Base-by-base conservation (phyloP, 37 sponge, comb jelly and placozoan species). In the Axinella damicornis region DNA sequence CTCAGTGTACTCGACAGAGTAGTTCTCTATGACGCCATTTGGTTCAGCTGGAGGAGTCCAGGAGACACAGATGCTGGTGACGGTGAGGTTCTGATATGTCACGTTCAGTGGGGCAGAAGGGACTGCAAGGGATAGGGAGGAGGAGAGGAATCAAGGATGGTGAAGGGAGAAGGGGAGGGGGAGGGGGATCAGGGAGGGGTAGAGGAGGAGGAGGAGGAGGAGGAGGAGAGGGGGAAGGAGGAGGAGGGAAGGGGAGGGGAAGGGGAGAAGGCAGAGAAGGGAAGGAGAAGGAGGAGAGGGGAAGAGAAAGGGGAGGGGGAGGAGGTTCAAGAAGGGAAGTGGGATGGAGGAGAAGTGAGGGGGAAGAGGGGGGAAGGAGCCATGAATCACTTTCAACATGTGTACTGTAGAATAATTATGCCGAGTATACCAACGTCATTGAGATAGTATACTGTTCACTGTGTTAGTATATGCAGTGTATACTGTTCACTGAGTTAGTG, bases 21-120 rank as follows among this genome's bases (percentile, higher is more conserved):
- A 89, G 17, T n/a, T 9, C 1, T 24, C 17, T 33, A 89, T 73
- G 37, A 79, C 24, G 28, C 91, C 91, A 85, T 90, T 90, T 16
- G 80, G 80, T 9, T 12, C 21, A 16, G 21, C 33, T 57, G 87
- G 87, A 25, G 71, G 61, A n/a, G 55, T 30, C 87, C 87, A 86
- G n/a, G 41, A 57, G 30, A 86, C 46, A 27, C 22, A 33, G 57
- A 77, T 67, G 30, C 62, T 31, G 31, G 87, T 86, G 34, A 62
- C 57, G 39, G 41, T 77, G 28, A 53, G 20, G 15, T 68, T 30
- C 41, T 32, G 38, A 19, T 69, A 69, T 2, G 69, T 80, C 19
- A 85, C 53, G 56, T 76, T 79, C 34, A 36, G 32, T 21, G 81
- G 75, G n/a, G 71, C 34, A 35, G 80, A 74, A 46, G 91, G 86